Percentiles rank a stretch among this genome's conserved stretches.
Evolutionary conservation across 2,797 vertebrate genomes (phyloP).

Genomic region (Ctenosaura bakeri): DNA sequence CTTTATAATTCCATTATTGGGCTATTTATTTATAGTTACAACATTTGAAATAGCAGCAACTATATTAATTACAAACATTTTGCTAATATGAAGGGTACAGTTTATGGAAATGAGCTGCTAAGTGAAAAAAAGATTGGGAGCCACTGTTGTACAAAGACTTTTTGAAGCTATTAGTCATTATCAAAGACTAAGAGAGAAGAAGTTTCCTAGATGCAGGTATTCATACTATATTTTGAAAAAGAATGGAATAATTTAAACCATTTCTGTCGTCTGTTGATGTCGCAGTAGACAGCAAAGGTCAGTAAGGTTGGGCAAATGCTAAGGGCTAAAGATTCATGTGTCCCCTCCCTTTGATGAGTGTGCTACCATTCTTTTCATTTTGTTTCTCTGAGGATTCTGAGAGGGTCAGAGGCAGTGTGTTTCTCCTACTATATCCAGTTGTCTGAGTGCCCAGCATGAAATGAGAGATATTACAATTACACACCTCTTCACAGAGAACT

Average conservation of each 20-base stretch:
- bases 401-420: background rate
- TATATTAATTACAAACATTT: too few relatives aligned
- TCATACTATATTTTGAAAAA: background rate
- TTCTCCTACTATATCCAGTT: background rate
- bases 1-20: too few relatives aligned
- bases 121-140: too few relatives aligned
- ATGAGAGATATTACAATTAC: background rate
- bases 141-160: background rate
- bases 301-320: background rate
- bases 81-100: too few relatives aligned
- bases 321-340: background rate
- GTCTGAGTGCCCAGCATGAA: background rate
- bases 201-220: background rate
- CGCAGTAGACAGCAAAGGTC: background rate
- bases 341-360: background rate
- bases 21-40: too few relatives aligned
- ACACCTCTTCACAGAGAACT: background rate
- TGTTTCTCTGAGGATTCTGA: background rate
- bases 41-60: too few relatives aligned
- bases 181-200: background rate
- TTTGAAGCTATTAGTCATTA: background rate
- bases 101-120: too few relatives aligned
- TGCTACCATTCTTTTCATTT: background rate
- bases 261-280: conserved; percentile 6
- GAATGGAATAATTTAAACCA: conserved; percentile 13